These are phyloP conservation scores for Calcarius lapponicus DNA, from an alignment of 2,797 vertebrate species.

Conservation along the genomic window DNA sequence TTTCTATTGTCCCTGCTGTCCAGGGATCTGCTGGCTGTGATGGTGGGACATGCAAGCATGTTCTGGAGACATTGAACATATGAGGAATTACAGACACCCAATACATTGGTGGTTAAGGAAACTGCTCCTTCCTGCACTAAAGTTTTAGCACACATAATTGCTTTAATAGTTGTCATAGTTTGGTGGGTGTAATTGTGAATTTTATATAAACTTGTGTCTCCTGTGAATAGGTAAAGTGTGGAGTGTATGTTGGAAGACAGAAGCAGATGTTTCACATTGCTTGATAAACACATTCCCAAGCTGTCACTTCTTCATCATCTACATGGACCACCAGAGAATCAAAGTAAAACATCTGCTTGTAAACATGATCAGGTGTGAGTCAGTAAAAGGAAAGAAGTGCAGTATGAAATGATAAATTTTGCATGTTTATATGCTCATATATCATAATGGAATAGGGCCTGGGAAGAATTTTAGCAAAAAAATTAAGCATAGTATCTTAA, in stretches of 20 bases:
- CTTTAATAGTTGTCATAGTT: not conserved
- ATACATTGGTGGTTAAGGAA: not conserved
- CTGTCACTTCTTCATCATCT: not conserved
- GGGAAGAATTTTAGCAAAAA: not conserved
- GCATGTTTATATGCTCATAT: not conserved
- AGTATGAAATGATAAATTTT: not conserved
- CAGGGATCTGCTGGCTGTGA: not conserved
- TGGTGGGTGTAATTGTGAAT: not conserved
- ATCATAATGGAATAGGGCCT: not conserved
- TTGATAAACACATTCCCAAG: not conserved
- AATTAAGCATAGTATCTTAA: not conserved
- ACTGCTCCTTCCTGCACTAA: not conserved
- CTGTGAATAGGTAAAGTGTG: not conserved
- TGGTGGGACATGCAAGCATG: fast-evolving
- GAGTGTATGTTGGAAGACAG: not conserved
- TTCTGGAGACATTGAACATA: not conserved
- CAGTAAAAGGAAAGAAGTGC: not conserved
- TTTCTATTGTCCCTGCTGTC: not conserved
- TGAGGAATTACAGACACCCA: fast-evolving
- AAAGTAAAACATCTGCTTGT: not conserved
- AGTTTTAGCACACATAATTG: not conserved
- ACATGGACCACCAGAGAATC: not conserved
- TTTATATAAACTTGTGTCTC: not conserved
- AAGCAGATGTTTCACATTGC: not conserved
- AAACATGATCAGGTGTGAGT: not conserved